Conservation (phyloP, 2,888 invertebrate genomes). For the Pseudeuparius sepicola region DNA sequence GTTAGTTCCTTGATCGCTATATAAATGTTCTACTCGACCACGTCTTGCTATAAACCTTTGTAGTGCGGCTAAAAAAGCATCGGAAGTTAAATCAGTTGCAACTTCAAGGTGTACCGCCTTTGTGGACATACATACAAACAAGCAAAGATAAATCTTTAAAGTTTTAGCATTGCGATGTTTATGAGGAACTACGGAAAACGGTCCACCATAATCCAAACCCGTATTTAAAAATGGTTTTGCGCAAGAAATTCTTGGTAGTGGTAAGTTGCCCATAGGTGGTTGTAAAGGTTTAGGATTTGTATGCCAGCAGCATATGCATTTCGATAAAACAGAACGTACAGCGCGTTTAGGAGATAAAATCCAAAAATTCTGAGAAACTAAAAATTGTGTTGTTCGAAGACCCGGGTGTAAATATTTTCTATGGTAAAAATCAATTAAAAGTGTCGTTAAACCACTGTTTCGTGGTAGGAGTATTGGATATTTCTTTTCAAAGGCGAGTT, state of each 20-base stretch:
- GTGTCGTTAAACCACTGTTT: no score
- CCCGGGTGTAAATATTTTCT: constrained; percentile 5
- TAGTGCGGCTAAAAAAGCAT: no score
- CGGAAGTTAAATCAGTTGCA: no score
- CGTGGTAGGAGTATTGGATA: no score
- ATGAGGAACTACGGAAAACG: no score
- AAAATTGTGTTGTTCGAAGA: constrained; percentile 3
- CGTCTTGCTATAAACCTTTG: no score
- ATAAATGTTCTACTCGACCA: not conserved
- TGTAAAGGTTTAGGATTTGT: not conserved
- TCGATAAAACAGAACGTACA: constrained; percentile 1
- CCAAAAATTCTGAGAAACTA: constrained; percentile 7
- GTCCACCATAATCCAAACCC: constrained; percentile 8
- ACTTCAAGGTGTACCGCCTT: no score
- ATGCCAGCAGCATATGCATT: constrained; percentile 9
- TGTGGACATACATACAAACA: no score
- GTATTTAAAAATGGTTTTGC: constrained; percentile 3
- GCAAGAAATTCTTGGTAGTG: constrained; percentile 1
- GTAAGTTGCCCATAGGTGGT: constrained; percentile 6
- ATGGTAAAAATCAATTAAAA: no score
- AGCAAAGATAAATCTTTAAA: no score
- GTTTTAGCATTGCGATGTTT: no score
- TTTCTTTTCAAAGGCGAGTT: constrained; percentile 4
- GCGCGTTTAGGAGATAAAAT: constrained; percentile 9
- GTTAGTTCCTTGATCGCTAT: constrained; percentile 2